These are phyloP conservation scores for Platygyra sinensis DNA, from an alignment of 64 coral and sea anemone genomes.

Conservation along the genomic window DNA sequence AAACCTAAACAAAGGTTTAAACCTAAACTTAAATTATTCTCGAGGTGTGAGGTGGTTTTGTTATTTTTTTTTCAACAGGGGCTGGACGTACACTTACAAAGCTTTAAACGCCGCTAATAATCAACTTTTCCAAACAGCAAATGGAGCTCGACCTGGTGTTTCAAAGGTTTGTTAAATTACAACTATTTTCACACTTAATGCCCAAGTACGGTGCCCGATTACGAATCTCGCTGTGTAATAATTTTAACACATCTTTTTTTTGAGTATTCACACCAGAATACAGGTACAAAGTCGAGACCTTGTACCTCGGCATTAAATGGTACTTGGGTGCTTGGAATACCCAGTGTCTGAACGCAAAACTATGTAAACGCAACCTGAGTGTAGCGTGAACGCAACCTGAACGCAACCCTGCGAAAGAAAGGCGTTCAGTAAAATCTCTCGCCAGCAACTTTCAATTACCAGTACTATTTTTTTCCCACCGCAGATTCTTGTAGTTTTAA, in stretches of 20 bases:
- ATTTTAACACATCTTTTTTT: no score
- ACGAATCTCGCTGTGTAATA: no score
- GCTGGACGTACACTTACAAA: constrained; percentile 61
- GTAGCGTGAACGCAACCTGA: no score
- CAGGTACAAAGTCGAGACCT: no score
- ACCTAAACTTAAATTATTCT: not conserved
- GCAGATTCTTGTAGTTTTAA: constrained; percentile 77
- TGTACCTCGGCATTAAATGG: no score
- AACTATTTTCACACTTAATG: no score
- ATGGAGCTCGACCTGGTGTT: constrained; percentile 66
- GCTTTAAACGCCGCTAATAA: constrained; percentile 64
- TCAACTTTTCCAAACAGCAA: constrained; percentile 37
- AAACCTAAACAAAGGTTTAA: no score
- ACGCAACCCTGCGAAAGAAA: no score
- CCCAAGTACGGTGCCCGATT: no score
- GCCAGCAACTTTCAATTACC: not conserved
- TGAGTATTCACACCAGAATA: no score
- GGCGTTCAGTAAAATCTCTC: no score
- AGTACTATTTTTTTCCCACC: not conserved
- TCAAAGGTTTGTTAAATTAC: constrained; percentile 64
- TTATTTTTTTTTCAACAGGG: constrained; percentile 35
- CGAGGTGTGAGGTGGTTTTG: not conserved
- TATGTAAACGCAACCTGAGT: no score
- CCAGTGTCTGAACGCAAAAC: not conserved
- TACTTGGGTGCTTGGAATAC: not conserved